Percentiles rank a stretch among this genome's conserved stretches.
phyloP scores from a whole-genome alignment of 2,888 invertebrate genomes.

The Drosophila emarginata region DNA sequence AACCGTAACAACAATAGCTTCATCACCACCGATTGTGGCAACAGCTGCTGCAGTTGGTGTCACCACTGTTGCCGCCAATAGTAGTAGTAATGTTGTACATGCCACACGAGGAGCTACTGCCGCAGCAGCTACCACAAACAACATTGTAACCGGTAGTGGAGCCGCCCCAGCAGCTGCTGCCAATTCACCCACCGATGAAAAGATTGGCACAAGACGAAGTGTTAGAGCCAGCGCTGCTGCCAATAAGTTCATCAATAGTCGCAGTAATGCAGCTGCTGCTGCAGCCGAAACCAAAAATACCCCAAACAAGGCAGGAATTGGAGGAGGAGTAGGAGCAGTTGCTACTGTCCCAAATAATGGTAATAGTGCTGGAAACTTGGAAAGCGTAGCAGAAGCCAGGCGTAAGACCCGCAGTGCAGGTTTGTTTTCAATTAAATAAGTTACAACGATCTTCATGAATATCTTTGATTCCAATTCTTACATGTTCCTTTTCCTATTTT shows the following conservation, averaged over 20 bases:
- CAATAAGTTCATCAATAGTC: conserved; percentile 82
- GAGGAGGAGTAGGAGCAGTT: conserved; percentile 17
- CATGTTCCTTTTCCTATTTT: too few relatives aligned
- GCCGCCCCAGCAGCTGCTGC: conserved; percentile 6
- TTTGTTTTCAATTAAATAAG: conserved; percentile 67
- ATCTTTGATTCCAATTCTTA: background rate
- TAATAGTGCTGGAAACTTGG: conserved; percentile 58
- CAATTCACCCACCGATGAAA: conserved; percentile 80
- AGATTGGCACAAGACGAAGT: conserved; percentile 84
- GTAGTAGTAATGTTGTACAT: conserved; percentile 56
- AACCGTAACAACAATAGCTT: conserved; percentile 16
- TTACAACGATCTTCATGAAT: too few relatives aligned
- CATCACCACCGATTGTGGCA: conserved; percentile 15
- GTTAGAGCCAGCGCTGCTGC: conserved; percentile 83
- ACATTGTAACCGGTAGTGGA: conserved; percentile 19
- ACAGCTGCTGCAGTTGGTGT: background rate
- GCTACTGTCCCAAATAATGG: conserved; percentile 40
- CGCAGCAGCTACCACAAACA: conserved; percentile 52
- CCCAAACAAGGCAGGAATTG: conserved; percentile 32
- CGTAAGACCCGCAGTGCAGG: conserved; percentile 89
- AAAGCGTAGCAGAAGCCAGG: conserved; percentile 80
- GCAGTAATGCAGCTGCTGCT: conserved; percentile 68
- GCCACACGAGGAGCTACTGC: conserved; percentile 73
- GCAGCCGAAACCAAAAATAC: conserved; percentile 61
- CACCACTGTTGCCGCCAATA: background rate